Evolutionary conservation across 2,113 vertebrate genomes (phyloP).

Genomic region (Antechinus stuartii): DNA sequence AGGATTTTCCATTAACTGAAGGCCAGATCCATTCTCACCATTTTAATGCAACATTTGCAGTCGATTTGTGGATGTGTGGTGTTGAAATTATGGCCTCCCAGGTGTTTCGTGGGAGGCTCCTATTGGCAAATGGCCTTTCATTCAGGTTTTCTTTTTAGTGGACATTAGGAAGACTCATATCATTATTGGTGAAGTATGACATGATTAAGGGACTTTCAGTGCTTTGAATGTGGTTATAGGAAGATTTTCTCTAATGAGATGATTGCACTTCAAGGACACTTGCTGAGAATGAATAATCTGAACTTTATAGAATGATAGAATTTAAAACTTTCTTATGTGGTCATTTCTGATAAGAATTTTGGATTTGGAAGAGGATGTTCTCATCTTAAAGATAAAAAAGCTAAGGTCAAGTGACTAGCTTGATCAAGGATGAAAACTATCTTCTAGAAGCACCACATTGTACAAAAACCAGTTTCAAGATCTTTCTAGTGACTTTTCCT

Average conservation of each 20-base stretch:
- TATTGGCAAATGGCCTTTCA: constrained; percentile 80
- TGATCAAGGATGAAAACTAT: not conserved
- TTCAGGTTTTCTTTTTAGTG: constrained; percentile 76
- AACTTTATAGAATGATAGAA: constrained; percentile 67
- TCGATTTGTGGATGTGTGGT: constrained; percentile 57
- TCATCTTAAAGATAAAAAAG: not conserved
- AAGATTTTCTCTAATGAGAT: constrained; percentile 83
- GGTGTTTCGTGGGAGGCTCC: constrained; percentile 75
- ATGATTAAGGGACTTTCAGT: constrained; percentile 85
- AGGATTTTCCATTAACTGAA: constrained; percentile 70
- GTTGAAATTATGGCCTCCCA: constrained; percentile 76
- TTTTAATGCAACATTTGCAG: constrained; percentile 71
- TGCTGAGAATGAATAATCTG: constrained; percentile 72
- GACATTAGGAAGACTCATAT: constrained; percentile 79
- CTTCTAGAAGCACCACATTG: not conserved
- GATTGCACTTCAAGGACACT: constrained; percentile 78
- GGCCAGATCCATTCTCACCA: constrained; percentile 74
- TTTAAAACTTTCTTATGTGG: constrained; percentile 58
- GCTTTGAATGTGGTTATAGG: constrained; percentile 79
- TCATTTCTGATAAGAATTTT: constrained; percentile 53
- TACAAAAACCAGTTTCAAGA: not conserved
- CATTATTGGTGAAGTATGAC: constrained; percentile 83
- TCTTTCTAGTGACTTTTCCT: not conserved
- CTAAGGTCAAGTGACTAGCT: not conserved
- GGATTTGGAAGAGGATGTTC: not conserved